A percentile compares a stretch with the other conserved stretches of the same genome.
Conservation (phyloP, 2,797 vertebrate genomes). For the Spheniscus humboldti region DNA sequence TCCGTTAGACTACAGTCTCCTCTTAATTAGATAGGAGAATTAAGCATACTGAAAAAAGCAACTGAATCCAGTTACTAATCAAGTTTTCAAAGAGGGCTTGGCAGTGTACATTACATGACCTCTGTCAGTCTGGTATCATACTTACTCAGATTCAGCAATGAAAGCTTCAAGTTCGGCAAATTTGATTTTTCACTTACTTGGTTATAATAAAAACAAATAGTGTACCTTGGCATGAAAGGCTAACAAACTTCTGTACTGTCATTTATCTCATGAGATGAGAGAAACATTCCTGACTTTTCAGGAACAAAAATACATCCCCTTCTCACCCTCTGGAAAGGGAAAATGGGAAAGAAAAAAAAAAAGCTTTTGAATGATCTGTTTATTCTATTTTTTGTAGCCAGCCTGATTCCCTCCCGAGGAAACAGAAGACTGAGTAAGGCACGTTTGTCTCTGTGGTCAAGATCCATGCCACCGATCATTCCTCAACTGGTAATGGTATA, state of each 20-base stretch:
- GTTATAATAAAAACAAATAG: background rate
- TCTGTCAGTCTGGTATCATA: background rate
- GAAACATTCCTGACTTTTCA: background rate
- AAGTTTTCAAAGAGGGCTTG: background rate
- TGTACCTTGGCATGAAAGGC: background rate
- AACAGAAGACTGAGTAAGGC: background rate
- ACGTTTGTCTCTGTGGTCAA: background rate
- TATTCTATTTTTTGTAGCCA: background rate
- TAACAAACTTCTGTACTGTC: background rate
- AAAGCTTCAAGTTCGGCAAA: background rate
- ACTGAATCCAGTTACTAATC: background rate
- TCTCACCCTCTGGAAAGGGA: background rate
- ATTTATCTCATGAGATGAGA: background rate
- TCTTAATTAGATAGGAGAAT: slow-evolving; percentile 1
- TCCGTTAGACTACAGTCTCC: background rate
- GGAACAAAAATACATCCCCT: background rate
- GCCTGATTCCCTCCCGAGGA: background rate
- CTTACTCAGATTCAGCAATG: background rate
- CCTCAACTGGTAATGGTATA: background rate
- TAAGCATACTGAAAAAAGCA: background rate
- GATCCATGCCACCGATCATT: background rate
- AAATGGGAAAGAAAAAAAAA: background rate
- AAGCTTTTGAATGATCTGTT: background rate
- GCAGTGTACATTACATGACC: background rate
- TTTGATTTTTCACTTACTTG: background rate